Evolutionary conservation across 2,797 vertebrate genomes (phyloP).

Genomic region (Salmo trutta): DNA sequence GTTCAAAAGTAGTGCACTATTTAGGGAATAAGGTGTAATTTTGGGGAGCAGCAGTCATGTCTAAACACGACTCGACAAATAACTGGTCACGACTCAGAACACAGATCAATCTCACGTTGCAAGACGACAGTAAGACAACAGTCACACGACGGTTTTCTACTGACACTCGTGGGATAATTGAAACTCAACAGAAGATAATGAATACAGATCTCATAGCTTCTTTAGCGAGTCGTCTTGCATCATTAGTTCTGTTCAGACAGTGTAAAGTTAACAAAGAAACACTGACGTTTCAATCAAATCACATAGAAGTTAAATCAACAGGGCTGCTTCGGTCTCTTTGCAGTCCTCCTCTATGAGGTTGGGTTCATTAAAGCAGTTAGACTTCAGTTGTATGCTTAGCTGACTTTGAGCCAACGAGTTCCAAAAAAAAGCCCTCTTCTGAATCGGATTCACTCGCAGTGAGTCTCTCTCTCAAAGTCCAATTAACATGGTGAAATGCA

Average conservation of each 20-base stretch:
- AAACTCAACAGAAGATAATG: not conserved
- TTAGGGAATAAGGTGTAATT: not conserved
- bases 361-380: constrained; percentile 67
- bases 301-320: constrained; percentile 3
- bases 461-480: constrained; percentile 44
- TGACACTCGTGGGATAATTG: not conserved
- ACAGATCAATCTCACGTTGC: not conserved
- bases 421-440: constrained; percentile 38
- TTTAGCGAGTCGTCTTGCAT: not conserved
- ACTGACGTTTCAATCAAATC: constrained; percentile 11
- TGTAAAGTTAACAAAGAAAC: constrained; percentile 8
- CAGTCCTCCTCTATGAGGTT: constrained; percentile 58
- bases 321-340: constrained; percentile 15
- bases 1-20: not conserved
- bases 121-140: not conserved
- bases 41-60: not conserved
- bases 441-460: constrained; percentile 47
- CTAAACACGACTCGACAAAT: not conserved
- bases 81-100: not conserved
- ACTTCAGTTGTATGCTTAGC: constrained; percentile 63
- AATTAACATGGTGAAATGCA: constrained; percentile 54
- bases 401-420: constrained; percentile 61
- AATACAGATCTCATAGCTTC: not conserved
- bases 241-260: constrained; percentile 18
- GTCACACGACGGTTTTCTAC: not conserved